Conservation (phyloP, 2,888 invertebrate genomes). For the Crepidodera aurea region DNA sequence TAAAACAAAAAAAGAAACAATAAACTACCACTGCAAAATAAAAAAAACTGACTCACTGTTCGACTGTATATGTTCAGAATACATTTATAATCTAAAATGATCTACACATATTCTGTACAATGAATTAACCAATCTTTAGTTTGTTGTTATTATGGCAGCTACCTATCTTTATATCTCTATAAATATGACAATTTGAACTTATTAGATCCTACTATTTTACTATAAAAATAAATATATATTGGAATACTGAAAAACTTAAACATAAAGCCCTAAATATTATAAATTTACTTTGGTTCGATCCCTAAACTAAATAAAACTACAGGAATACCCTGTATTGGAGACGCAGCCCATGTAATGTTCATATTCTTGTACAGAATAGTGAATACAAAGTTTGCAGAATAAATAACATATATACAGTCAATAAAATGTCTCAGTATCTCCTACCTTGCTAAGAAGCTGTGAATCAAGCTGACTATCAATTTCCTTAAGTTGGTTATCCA, state of each 20-base stretch:
- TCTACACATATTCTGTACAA: constrained; percentile 46
- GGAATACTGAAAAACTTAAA: not conserved
- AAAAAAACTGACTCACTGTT: constrained; percentile 54
- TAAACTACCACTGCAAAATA: constrained; percentile 43
- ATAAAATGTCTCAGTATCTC: constrained; percentile 62
- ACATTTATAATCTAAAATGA: constrained; percentile 42
- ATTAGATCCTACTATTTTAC: not conserved
- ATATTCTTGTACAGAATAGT: constrained; percentile 24
- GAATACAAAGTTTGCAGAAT: constrained; percentile 1
- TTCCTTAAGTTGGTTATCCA: constrained; percentile 83
- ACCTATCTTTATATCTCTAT: too few species aligned
- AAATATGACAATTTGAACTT: too few species aligned
- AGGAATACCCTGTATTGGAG: too few species aligned
- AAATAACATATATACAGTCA: constrained; percentile 43
- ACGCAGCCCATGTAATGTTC: not conserved
- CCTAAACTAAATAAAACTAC: too few species aligned
- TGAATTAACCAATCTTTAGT: constrained; percentile 5
- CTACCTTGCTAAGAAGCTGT: constrained; percentile 71
- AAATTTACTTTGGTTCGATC: not conserved
- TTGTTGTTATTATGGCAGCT: not conserved
- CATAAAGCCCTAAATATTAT: not conserved
- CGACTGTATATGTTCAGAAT: constrained; percentile 44
- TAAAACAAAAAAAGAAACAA: constrained; percentile 33
- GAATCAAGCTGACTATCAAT: constrained; percentile 80
- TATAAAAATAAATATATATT: not conserved